phyloP scores from a whole-genome alignment of 2,113 vertebrate species.

The Saccopteryx bilineata region DNA sequence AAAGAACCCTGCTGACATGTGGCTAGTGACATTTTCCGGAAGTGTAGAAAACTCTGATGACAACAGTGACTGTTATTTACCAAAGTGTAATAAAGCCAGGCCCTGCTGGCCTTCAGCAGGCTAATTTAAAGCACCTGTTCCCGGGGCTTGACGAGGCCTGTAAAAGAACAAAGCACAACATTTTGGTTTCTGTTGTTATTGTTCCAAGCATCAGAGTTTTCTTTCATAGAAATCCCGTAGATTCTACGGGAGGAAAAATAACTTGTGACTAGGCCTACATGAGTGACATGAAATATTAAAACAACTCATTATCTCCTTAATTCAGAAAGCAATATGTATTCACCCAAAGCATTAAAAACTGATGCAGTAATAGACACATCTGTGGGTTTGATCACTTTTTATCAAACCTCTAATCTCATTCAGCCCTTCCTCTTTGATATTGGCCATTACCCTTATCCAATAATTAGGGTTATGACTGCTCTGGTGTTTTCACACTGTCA shows the following conservation, averaged over 20 bases:
- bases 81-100: conserved; percentile 78
- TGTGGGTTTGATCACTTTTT: background rate
- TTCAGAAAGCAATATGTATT: background rate
- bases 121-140: conserved; percentile 85
- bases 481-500: background rate
- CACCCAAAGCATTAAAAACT: background rate
- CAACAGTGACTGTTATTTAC: conserved; percentile 86
- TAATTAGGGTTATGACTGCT: background rate
- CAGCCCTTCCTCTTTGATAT: background rate
- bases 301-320: conserved; percentile 10
- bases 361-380: background rate
- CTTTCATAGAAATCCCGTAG: conserved; percentile 64
- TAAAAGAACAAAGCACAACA: conserved; percentile 73
- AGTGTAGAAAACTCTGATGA: conserved; percentile 80
- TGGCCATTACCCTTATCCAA: background rate
- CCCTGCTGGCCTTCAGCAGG: conserved; percentile 69
- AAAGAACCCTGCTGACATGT: conserved; percentile 85
- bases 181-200: conserved; percentile 40
- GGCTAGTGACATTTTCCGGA: conserved; percentile 87
- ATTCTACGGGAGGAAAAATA: conserved; percentile 66
- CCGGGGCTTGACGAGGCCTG: background rate
- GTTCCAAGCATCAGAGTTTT: conserved; percentile 66
- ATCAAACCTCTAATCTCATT: background rate
- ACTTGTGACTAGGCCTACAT: background rate
- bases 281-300: conserved; percentile 50